A percentile compares a stretch with the other conserved stretches of the same genome.
Evolutionary conservation across 2,797 vertebrate genomes (phyloP).

Genomic region (Bradypodion pumilum): DNA sequence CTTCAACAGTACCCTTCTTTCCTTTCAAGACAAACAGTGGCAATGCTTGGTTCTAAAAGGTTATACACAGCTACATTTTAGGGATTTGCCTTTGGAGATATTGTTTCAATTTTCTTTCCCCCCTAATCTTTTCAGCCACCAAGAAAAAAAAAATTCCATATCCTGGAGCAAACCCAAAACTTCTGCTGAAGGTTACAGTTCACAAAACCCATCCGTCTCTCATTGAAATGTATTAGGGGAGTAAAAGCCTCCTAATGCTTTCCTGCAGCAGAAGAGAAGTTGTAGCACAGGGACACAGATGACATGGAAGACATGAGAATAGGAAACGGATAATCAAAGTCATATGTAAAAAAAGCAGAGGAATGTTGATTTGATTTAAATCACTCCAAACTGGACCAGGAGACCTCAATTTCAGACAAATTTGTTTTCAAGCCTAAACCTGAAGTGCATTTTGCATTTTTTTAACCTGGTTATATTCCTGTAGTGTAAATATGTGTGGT

Average conservation of each 20-base stretch:
- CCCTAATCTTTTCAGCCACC: slow-evolving; percentile 38
- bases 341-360: not conserved
- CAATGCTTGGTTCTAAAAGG: not conserved
- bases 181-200: slow-evolving; percentile 46
- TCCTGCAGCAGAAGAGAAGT: not conserved
- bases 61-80: slow-evolving; percentile 15
- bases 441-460: not conserved
- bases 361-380: not conserved
- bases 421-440: not conserved
- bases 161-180: slow-evolving; percentile 48
- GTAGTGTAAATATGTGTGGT: not conserved
- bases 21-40: slow-evolving; percentile 17
- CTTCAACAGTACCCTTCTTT: not conserved
- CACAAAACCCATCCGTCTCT: slow-evolving; percentile 33
- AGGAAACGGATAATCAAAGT: not conserved
- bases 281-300: slow-evolving; percentile 1
- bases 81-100: slow-evolving; percentile 2
- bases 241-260: slow-evolving; percentile 34
- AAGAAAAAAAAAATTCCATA: slow-evolving; percentile 19
- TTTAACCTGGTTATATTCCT: not conserved
- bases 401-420: not conserved
- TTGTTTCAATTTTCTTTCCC: slow-evolving; percentile 23
- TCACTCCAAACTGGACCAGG: not conserved
- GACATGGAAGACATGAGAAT: slow-evolving; percentile 8
- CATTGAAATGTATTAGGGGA: slow-evolving; percentile 38